Percentiles rank a stretch among this genome's conserved stretches.
Evolutionary conservation across 2,888 invertebrate genomes (phyloP).

Genomic region (Aleiodes leptofemur): DNA sequence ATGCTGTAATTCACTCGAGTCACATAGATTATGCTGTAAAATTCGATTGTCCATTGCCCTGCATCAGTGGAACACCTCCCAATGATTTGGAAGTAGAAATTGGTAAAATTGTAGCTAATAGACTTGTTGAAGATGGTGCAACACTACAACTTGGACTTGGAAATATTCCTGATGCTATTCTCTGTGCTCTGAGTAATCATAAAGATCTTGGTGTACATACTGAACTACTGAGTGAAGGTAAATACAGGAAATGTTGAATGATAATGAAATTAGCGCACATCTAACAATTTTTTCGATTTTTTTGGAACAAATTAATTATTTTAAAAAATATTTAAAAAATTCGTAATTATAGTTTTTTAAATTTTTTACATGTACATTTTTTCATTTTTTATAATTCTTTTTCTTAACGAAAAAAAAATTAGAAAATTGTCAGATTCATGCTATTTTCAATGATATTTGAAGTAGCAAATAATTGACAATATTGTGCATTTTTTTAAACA

Average conservation of each 20-base stretch:
- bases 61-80: constrained; percentile 81
- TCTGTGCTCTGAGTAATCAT: constrained; percentile 87
- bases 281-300: no score
- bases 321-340: no score
- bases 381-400: not conserved
- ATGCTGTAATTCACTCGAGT: constrained; percentile 91
- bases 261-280: no score
- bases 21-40: constrained; percentile 93
- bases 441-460: no score
- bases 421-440: no score
- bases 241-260: not conserved
- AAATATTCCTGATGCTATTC: constrained; percentile 94
- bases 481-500: no score
- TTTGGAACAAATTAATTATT: no score
- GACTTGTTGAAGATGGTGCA: constrained; percentile 93
- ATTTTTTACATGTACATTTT: no score
- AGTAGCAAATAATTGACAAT: no score
- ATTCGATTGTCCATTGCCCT: constrained; percentile 81
- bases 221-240: constrained; percentile 96
- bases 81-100: constrained; percentile 84
- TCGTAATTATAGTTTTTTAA: no score
- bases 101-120: constrained; percentile 91
- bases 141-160: constrained; percentile 97
- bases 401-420: not conserved
- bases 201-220: constrained; percentile 97